Evolutionary conservation across 2,113 vertebrate genomes (phyloP).

Genomic region (Entomyzon cyanotis): DNA sequence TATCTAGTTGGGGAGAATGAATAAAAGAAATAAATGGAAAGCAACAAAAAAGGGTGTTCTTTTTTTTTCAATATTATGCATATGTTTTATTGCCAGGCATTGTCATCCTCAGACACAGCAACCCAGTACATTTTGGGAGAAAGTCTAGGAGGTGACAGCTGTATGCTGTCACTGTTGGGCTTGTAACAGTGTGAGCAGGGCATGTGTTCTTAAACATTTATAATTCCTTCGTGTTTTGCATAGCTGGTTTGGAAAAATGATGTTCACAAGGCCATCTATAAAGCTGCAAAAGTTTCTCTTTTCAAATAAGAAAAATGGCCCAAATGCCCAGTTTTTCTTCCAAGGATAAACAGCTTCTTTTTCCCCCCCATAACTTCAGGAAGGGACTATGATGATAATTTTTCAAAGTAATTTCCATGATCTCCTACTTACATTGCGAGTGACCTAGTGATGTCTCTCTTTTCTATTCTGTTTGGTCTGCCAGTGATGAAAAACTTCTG

Average conservation of each 20-base stretch:
- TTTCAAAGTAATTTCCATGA: constrained; percentile 1
- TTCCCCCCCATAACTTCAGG: neutral
- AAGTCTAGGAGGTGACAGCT: neutral
- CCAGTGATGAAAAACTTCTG: neutral
- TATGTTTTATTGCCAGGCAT: neutral
- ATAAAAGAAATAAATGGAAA: neutral
- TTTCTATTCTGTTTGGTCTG: constrained; percentile 7
- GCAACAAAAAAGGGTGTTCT: neutral
- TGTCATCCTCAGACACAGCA: neutral
- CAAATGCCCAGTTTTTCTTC: neutral
- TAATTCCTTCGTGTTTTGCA: constrained; percentile 13
- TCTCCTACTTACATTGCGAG: neutral
- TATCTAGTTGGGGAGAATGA: neutral
- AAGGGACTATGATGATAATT: neutral
- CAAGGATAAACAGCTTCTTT: neutral
- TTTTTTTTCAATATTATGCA: neutral
- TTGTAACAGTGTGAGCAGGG: neutral
- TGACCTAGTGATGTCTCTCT: neutral
- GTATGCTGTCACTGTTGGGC: neutral
- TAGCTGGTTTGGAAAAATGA: neutral
- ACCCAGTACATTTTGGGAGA: neutral
- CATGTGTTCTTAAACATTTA: neutral
- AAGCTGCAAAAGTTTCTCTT: neutral
- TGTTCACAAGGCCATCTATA: neutral
- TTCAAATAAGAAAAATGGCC: neutral